Evolutionary conservation across 2,888 invertebrate genomes (phyloP).

Genomic region (Eremobia ochroleuca): DNA sequence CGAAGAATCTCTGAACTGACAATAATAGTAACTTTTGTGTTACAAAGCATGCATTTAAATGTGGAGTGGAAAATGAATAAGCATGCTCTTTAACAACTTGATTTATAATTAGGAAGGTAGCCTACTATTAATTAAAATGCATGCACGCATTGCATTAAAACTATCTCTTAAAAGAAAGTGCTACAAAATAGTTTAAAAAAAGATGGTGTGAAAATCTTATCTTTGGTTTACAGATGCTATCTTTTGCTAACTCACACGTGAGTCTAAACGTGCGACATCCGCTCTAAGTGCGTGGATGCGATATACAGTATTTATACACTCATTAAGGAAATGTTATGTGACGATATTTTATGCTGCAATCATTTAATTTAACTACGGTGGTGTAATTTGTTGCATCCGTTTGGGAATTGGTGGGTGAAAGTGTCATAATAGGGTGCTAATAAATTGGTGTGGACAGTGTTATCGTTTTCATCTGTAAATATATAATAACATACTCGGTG

Average conservation of each 20-base stretch:
- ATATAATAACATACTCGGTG: no score
- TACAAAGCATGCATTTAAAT: not conserved
- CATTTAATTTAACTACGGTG: slow-evolving; percentile 44
- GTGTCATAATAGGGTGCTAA: not conserved
- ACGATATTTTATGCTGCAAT: slow-evolving; percentile 34
- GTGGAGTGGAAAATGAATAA: not conserved
- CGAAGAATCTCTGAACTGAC: no score
- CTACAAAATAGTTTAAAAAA: not conserved
- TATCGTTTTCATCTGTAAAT: not conserved
- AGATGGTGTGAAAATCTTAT: slow-evolving; percentile 1
- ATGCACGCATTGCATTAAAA: not conserved
- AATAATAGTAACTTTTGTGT: not conserved
- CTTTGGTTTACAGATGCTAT: slow-evolving; percentile 14
- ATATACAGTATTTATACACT: slow-evolving; percentile 31
- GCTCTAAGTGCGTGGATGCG: slow-evolving; percentile 21
- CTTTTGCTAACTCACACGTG: slow-evolving; percentile 11
- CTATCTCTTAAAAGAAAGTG: not conserved
- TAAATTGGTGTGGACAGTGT: not conserved
- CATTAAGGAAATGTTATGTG: slow-evolving; percentile 45
- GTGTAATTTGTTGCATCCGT: slow-evolving; percentile 43
- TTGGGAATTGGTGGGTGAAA: not conserved
- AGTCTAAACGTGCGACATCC: slow-evolving; percentile 45
- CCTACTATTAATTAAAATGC: not conserved
- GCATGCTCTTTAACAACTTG: not conserved
- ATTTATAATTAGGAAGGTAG: not conserved